Percentiles rank a stretch among this genome's conserved stretches.
phyloP scores from a whole-genome alignment of 2,113 vertebrate species.

The Sialia sialis region DNA sequence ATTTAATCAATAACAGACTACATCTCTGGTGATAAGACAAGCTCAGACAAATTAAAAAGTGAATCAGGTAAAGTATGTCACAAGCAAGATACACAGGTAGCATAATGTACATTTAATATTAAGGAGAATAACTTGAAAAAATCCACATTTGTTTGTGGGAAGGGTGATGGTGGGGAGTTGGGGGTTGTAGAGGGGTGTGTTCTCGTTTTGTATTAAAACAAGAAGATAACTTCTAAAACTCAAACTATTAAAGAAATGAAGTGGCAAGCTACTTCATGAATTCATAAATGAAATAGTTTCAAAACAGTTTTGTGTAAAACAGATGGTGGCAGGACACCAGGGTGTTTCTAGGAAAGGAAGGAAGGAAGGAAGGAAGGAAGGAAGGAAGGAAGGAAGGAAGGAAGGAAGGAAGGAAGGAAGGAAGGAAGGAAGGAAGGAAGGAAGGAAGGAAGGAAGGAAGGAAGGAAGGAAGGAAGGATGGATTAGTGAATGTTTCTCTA shows the following conservation, averaged over 20 bases:
- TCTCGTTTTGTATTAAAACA: neutral
- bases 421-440: neutral
- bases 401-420: no score
- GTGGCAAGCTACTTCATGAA: neutral
- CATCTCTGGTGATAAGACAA: conserved; percentile 49
- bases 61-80: conserved; percentile 10
- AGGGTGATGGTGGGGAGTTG: no score
- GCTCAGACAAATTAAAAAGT: conserved; percentile 58
- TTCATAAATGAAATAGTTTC: neutral
- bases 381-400: neutral
- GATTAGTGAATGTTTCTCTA: neutral
- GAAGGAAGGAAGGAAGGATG: rapidly evolving
- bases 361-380: no score
- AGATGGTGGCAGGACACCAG: neutral
- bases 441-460: rapidly evolving
- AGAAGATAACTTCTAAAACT: neutral
- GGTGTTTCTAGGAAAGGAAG: neutral
- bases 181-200: rapidly evolving
- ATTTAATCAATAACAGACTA: conserved; percentile 66
- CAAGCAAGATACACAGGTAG: neutral
- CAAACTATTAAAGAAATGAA: neutral
- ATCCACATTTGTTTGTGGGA: rapidly evolving
- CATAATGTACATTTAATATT: conserved; percentile 2
- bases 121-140: neutral
- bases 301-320: neutral